These are phyloP conservation scores for Nesoenas mayeri DNA, from an alignment of 2,113 vertebrate species.

Conservation along the genomic window DNA sequence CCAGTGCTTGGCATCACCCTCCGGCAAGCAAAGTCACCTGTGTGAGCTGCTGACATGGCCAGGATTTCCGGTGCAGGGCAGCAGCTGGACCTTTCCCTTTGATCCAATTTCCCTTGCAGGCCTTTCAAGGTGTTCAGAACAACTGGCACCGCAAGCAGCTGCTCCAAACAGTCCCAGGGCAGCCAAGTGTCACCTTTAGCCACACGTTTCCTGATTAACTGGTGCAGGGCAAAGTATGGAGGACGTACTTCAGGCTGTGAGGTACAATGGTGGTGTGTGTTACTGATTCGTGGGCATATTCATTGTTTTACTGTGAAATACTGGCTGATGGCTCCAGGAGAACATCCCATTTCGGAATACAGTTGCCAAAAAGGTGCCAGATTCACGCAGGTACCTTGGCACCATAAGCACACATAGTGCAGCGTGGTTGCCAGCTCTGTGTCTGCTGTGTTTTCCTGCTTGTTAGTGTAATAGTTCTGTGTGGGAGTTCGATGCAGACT, in stretches of 20 bases:
- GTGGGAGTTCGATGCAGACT: background rate
- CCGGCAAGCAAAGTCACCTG: accelerated
- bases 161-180: background rate
- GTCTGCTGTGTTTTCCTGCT: background rate
- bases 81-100: background rate
- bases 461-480: accelerated
- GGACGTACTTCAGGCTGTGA: accelerated
- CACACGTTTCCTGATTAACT: accelerated
- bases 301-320: accelerated
- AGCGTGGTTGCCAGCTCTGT: background rate
- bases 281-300: accelerated
- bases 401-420: accelerated
- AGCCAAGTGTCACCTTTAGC: accelerated
- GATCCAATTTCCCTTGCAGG: accelerated
- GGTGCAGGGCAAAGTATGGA: accelerated
- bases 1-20: background rate
- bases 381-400: background rate
- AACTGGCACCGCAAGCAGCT: accelerated
- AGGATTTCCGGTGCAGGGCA: background rate
- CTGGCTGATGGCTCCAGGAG: background rate
- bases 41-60: accelerated
- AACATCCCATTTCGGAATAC: accelerated
- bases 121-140: background rate
- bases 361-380: background rate
- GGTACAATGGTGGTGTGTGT: accelerated